Base-by-base conservation (phyloP, 2,888 invertebrate genomes). In the Trichogramma dendrolimi region DNA sequence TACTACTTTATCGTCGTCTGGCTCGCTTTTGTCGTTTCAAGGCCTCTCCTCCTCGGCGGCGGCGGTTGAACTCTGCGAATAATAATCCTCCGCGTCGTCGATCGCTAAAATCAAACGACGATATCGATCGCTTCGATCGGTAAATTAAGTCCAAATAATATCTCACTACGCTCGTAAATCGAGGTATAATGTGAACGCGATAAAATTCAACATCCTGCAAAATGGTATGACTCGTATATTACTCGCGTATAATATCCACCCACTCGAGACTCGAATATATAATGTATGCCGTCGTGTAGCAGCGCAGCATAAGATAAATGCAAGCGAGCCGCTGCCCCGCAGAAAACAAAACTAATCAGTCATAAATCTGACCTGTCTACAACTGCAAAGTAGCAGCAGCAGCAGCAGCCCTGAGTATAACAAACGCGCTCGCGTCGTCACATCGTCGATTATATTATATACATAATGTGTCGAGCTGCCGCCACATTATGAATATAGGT, bases 301-400 rank as follows among this genome's bases (percentile, higher is more conserved):
- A 11, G 14, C 38, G 60, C 41, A 38, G 42, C 47, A n/a, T 38
- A 59, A 62, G 62, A 62, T 58, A 58, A 62, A 62, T 62, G 58
- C 52, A 10, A 7, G 44, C 11, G 55, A 44, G 58, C 41, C 44
- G 5, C 42, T 38, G 40, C 43, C 50, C 39, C n/a, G 10, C 46
- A 5, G 11, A 50, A 60, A 48, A 60, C 60, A 57, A 63, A 63
- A 54, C 58, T 55, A 60, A 63, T 63, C 60, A 58, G 57, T 63
- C 63, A 63, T 63, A 63, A 60, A 63, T 58, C 57, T 63, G 51
- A 8, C 4, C 39, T 11, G 39, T 40, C 51, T 40, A 54, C 27
- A 39, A 5, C 44, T 40, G 48, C 39, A 39, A 8, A 39, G 39
- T 43, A 44, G 11, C 7, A 40, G 42, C 10, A 40, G 38, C 41